These are phyloP conservation scores for Synanthedon vespiformis DNA, from an alignment of 2,888 invertebrate genomes.

Conservation along the genomic window DNA sequence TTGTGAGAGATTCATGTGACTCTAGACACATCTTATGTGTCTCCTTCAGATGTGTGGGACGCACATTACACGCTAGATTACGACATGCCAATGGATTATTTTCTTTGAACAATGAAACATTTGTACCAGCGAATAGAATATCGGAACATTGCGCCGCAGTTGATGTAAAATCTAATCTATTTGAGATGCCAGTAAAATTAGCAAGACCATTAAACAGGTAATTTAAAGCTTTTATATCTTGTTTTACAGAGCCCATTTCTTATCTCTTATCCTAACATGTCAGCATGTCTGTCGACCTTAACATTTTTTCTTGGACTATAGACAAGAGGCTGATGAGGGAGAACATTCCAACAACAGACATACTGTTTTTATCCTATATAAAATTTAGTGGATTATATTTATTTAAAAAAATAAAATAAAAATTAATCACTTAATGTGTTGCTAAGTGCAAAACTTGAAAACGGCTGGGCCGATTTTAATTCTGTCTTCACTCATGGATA, in stretches of 20 bases:
- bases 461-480: no score
- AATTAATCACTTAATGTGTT: no score
- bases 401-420: no score
- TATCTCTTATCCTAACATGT: no score
- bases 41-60: conserved; percentile 77
- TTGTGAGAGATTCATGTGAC: conserved; percentile 80
- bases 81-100: conserved; percentile 79
- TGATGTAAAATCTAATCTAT: conserved; percentile 56
- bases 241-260: neutral
- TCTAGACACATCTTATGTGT: conserved; percentile 77
- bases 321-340: no score
- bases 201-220: conserved; percentile 63
- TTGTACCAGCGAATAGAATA: conserved; percentile 62
- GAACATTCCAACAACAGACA: no score
- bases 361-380: no score
- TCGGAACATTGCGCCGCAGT: conserved; percentile 64
- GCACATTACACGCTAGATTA: conserved; percentile 78
- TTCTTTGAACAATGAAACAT: conserved; percentile 70
- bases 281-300: no score
- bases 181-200: conserved; percentile 63
- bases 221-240: conserved; percentile 2
- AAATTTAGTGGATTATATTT: no score
- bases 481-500: no score
- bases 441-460: no score
- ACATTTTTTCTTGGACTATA: no score